phyloP scores from a whole-genome alignment of 2,797 vertebrate genomes.

The Sphenodon punctatus region DNA sequence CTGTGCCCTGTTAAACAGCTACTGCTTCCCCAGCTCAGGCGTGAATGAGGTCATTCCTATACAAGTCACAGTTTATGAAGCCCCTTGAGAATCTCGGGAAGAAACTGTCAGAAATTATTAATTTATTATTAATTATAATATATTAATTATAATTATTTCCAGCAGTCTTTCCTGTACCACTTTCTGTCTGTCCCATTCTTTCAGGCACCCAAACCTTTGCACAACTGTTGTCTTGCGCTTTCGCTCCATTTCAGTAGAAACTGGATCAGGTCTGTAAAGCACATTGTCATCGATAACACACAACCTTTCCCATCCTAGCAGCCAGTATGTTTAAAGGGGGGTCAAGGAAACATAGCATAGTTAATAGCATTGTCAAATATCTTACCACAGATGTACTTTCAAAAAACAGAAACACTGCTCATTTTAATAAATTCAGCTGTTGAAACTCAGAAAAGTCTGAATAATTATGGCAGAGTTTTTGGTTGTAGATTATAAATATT shows the following conservation, averaged over 20 bases:
- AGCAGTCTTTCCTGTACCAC: neutral
- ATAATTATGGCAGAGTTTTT: constrained; percentile 4
- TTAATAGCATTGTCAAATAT: neutral
- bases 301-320: neutral
- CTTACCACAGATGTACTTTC: neutral
- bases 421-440: neutral
- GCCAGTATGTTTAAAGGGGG: constrained; percentile 25
- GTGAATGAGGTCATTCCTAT: constrained; percentile 35
- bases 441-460: neutral
- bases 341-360: neutral
- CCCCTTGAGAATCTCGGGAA: constrained; percentile 22
- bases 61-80: neutral
- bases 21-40: neutral
- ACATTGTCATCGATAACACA: neutral
- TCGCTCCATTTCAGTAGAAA: neutral
- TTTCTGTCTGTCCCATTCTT: constrained; percentile 2
- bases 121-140: too few relatives aligned
- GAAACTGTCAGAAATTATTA: constrained; percentile 49
- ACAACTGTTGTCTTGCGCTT: neutral
- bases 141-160: too few relatives aligned
- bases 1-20: neutral
- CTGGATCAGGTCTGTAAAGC: neutral
- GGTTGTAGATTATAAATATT: constrained; percentile 29
- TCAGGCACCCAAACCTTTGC: neutral
- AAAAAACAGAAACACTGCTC: neutral